Percentiles rank a stretch among this genome's conserved stretches.
Evolutionary conservation across 2,797 vertebrate species (phyloP).

Genomic region (Neopelma chrysocephalum): DNA sequence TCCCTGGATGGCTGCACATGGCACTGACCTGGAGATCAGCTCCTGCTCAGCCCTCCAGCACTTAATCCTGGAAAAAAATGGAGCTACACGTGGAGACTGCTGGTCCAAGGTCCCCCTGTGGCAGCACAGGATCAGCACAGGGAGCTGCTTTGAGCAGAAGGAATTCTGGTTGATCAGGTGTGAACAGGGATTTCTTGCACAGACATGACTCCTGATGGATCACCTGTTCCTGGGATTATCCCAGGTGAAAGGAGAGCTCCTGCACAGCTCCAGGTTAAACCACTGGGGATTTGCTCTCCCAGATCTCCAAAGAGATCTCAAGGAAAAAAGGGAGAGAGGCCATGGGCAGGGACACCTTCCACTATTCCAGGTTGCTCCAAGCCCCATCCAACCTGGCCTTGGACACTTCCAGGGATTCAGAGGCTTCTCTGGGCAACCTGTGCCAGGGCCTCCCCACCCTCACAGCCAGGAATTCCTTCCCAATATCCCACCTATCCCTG

Average conservation of each 20-base stretch:
- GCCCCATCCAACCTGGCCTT: no score
- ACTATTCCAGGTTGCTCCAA: no score
- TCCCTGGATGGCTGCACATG: not conserved
- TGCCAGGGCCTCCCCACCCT: not conserved
- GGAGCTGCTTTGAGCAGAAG: not conserved
- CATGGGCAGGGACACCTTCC: no score
- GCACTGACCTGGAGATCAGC: not conserved
- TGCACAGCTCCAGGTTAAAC: not conserved
- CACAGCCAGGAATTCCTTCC: no score
- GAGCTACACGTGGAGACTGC: not conserved
- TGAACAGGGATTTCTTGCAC: not conserved
- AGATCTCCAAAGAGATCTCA: not conserved
- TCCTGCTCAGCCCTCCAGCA: not conserved
- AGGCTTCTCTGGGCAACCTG: no score
- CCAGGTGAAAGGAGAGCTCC: not conserved
- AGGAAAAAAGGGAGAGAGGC: not conserved
- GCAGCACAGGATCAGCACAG: not conserved
- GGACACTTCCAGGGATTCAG: no score
- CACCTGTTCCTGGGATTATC: not conserved
- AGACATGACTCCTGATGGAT: not conserved
- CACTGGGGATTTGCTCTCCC: not conserved
- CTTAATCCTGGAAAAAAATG: accelerated
- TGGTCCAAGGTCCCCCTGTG: not conserved
- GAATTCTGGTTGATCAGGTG: not conserved
- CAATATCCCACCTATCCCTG: no score